Percentiles rank a stretch among this genome's conserved stretches.
These are phyloP conservation scores for Heterochromis multidens DNA, from an alignment of 2,113 vertebrate species.

Conservation along the genomic window DNA sequence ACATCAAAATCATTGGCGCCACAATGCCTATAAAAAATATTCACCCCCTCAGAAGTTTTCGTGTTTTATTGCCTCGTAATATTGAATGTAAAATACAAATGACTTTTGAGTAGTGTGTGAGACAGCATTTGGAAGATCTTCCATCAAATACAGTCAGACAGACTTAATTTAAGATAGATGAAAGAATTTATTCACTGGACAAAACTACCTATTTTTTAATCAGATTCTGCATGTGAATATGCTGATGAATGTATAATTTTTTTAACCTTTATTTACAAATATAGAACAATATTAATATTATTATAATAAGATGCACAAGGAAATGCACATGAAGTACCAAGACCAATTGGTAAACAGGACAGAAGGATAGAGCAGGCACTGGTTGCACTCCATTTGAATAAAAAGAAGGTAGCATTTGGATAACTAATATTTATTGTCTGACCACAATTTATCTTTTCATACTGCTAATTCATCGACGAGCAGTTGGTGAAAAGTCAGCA, in stretches of 20 bases:
- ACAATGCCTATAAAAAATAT: background rate
- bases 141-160: too few species aligned
- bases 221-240: background rate
- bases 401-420: rapidly evolving
- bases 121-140: too few species aligned
- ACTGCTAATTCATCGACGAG: background rate
- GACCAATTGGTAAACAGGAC: background rate
- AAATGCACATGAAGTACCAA: background rate
- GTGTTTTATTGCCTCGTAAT: background rate
- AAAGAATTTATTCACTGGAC: background rate
- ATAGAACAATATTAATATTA: too few species aligned
- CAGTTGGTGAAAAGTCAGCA: background rate
- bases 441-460: background rate
- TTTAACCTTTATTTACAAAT: background rate
- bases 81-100: background rate
- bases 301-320: too few species aligned
- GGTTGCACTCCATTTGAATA: background rate
- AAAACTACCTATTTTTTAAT: background rate
- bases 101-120: background rate
- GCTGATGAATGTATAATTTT: background rate
- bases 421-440: background rate
- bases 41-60: background rate
- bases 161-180: background rate
- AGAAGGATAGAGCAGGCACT: rapidly evolving
- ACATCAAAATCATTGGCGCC: background rate